Percentiles rank a stretch among this genome's conserved stretches.
Evolutionary conservation across 2,888 invertebrate species (phyloP).

Genomic region (Schrankia costaestrigalis): DNA sequence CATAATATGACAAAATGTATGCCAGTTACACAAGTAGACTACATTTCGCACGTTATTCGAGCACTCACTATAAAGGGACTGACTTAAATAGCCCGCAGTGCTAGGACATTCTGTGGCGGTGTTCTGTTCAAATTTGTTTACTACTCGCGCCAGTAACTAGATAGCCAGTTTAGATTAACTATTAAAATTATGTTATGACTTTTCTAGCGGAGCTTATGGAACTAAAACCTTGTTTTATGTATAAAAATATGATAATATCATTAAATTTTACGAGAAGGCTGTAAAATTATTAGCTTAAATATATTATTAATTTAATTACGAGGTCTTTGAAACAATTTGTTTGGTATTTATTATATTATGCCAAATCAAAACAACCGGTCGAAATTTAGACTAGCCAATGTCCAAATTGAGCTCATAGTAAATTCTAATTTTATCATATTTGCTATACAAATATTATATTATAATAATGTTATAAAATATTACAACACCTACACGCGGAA

Average conservation of each 20-base stretch:
- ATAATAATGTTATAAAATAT: constrained; percentile 8
- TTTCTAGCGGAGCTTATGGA: too few relatives aligned
- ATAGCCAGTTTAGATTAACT: neutral
- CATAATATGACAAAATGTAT: constrained; percentile 17
- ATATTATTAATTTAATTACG: too few relatives aligned
- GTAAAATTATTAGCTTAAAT: neutral
- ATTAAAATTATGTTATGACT: too few relatives aligned
- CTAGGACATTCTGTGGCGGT: constrained; percentile 32
- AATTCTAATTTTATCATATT: neutral
- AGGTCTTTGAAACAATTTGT: too few relatives aligned
- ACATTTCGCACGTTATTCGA: constrained; percentile 34
- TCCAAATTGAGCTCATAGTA: neutral
- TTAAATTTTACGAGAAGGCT: neutral
- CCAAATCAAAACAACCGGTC: too few relatives aligned
- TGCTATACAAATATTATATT: constrained; percentile 2
- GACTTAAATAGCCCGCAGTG: constrained; percentile 21
- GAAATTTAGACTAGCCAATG: too few relatives aligned
- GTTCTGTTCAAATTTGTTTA: constrained; percentile 15
- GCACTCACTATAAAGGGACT: constrained; percentile 28
- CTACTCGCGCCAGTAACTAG: constrained; percentile 13
- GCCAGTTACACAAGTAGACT: constrained; percentile 20
- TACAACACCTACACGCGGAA: constrained; percentile 14
- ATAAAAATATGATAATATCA: neutral
- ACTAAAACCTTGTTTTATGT: neutral
- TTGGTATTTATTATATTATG: too few relatives aligned